Evolutionary conservation across 2,888 invertebrate species (phyloP).

Genomic region (Acholoe squamosa): DNA sequence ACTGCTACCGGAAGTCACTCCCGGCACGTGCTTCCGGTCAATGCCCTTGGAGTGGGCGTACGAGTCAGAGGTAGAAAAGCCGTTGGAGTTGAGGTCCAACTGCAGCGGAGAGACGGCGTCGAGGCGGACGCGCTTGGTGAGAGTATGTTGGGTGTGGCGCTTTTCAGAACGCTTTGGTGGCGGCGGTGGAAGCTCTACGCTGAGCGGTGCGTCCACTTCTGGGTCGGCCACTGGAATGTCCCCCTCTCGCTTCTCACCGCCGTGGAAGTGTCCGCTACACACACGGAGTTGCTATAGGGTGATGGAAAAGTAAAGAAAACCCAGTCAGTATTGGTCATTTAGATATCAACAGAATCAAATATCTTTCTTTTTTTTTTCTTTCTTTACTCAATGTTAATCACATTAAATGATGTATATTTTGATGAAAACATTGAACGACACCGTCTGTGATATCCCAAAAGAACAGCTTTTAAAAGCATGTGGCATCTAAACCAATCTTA

Average conservation of each 20-base stretch:
- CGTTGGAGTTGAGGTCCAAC: constrained; percentile 58
- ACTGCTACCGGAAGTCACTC: neutral
- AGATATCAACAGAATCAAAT: too few species aligned
- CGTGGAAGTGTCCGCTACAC: constrained; percentile 83
- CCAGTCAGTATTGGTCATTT: neutral
- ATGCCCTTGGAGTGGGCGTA: constrained; percentile 61
- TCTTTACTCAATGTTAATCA: too few species aligned
- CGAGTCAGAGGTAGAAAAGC: constrained; percentile 36
- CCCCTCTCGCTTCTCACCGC: constrained; percentile 83
- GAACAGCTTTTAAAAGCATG: too few species aligned
- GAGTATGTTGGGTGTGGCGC: constrained; percentile 34
- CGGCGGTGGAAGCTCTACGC: constrained; percentile 80
- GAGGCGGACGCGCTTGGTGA: constrained; percentile 52
- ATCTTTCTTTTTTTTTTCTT: too few species aligned
- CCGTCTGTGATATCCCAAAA: too few species aligned
- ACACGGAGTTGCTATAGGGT: constrained; percentile 80
- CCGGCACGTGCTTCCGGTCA: constrained; percentile 44
- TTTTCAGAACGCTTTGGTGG: constrained; percentile 67
- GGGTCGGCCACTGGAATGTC: constrained; percentile 83
- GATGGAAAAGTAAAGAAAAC: neutral
- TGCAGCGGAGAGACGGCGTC: constrained; percentile 27
- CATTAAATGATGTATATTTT: too few species aligned
- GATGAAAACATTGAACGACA: too few species aligned
- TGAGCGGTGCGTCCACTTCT: constrained; percentile 81
- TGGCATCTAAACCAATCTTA: too few species aligned